Base-by-base conservation (phyloP, 37 sponge, comb jelly and placozoan genomes). In the Cliona cf. orientalis region DNA sequence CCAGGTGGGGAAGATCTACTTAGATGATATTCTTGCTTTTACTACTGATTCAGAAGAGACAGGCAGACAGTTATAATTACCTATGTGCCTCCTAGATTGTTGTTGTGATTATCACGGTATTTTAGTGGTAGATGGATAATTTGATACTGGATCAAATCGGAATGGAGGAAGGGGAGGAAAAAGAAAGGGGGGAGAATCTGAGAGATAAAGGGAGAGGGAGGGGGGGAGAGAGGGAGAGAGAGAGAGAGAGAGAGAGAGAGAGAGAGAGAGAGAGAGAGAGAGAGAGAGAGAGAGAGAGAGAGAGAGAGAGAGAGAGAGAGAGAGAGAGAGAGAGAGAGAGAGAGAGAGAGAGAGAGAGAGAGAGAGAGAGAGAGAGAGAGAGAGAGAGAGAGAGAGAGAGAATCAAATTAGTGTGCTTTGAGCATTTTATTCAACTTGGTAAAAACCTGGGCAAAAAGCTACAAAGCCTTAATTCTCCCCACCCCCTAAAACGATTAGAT, bases 361-460 rank as follows among this genome's bases (percentile, higher is more conserved):
- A n/a, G 66, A 26, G 22, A n/a, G 28, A 25, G 28, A 64, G 29
- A n/a, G 66, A 64, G 28, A 64, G 66, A n/a, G 29, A 26, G 66
- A 64, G 66, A 64, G 66, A 64, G 22, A n/a, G 66, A n/a, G 66
- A n/a, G 22, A 64, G 29, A n/a, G 66, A 64, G 66, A 64, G 66
- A n/a, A 25, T 17, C 9, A n/a, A 26, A n/a, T 17, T 11, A 11
- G 29, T 19, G 23, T 19, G 29, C 25, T 26, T 17, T 11, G 66
- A 26, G 11, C 9, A n/a, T 19, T 64, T 11, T 25, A 26, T 14
- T 26, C 9, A n/a, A 26, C 29, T 25, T 11, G 23, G 22, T 64
- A 26, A 64, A 26, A 11, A 25, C 9, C 25, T 25, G 23, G 23
- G 66, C 9, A 64, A 11, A 11, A 26, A 9, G 29, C 25, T 14